phyloP scores from a whole-genome alignment of 2,888 invertebrate species.

The Salticus scenicus region DNA sequence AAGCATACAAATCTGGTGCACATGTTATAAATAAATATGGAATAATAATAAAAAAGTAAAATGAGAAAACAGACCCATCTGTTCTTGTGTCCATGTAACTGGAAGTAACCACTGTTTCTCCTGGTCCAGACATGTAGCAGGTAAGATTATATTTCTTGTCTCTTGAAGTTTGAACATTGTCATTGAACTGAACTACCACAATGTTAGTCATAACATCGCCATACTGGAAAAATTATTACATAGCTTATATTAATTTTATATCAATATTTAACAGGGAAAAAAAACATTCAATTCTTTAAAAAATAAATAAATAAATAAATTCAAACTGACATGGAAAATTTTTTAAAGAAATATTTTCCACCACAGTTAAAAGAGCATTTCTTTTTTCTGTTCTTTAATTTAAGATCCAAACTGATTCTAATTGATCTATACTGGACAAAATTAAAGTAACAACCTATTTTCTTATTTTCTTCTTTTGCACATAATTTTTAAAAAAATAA shows the following conservation, averaged over 20 bases:
- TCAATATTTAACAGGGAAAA: background rate
- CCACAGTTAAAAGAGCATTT: no score
- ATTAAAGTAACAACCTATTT: no score
- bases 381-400: no score
- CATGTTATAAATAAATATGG: no score
- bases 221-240: constrained; percentile 79
- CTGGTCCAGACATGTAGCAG: constrained; percentile 91
- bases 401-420: no score
- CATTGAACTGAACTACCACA: constrained; percentile 94
- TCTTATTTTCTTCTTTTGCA: no score
- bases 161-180: constrained; percentile 91
- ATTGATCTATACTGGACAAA: no score
- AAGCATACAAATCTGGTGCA: no score
- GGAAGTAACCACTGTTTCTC: constrained; percentile 93
- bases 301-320: no score
- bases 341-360: no score
- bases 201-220: constrained; percentile 96
- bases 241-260: background rate
- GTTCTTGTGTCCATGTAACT: constrained; percentile 73
- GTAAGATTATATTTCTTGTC: constrained; percentile 95
- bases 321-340: no score
- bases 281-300: constrained; percentile 1
- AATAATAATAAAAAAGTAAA: background rate
- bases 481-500: no score
- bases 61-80: constrained; percentile 78